Evolutionary conservation across 2,888 invertebrate genomes (phyloP).

Genomic region (Hyposoter didymator): DNA sequence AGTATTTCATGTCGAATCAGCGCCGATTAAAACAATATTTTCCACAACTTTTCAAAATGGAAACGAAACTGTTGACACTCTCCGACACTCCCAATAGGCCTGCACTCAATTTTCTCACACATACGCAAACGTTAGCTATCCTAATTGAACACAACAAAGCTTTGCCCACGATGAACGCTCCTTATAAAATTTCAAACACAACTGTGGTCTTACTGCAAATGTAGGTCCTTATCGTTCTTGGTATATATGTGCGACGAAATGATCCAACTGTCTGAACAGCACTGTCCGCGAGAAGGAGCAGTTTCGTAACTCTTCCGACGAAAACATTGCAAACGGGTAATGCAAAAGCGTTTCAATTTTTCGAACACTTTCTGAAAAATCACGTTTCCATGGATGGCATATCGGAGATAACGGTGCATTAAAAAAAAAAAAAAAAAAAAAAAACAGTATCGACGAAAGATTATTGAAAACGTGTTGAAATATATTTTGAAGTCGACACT

Average conservation of each 20-base stretch:
- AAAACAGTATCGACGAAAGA: conserved; percentile 14
- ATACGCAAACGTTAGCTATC: background rate
- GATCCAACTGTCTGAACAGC: background rate
- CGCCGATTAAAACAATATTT: conserved; percentile 22
- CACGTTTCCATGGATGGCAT: background rate
- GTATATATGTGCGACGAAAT: background rate
- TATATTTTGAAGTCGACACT: conserved; percentile 10
- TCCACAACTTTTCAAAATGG: background rate
- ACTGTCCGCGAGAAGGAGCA: background rate
- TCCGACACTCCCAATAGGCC: background rate
- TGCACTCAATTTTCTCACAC: background rate
- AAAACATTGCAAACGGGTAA: background rate
- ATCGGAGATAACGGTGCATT: background rate
- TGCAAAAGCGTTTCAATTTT: background rate
- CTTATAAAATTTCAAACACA: background rate
- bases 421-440: background rate
- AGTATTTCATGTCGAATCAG: conserved; percentile 18
- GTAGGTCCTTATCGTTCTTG: background rate
- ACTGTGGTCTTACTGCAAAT: background rate
- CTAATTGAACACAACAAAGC: conserved; percentile 4
- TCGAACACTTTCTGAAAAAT: background rate
- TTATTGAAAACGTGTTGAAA: conserved; percentile 22
- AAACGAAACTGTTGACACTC: background rate
- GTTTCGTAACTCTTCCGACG: too few relatives aligned
- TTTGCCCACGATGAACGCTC: background rate